phyloP scores from a whole-genome alignment of 2,797 vertebrate species.

The Heteromormyrus szaboi region DNA sequence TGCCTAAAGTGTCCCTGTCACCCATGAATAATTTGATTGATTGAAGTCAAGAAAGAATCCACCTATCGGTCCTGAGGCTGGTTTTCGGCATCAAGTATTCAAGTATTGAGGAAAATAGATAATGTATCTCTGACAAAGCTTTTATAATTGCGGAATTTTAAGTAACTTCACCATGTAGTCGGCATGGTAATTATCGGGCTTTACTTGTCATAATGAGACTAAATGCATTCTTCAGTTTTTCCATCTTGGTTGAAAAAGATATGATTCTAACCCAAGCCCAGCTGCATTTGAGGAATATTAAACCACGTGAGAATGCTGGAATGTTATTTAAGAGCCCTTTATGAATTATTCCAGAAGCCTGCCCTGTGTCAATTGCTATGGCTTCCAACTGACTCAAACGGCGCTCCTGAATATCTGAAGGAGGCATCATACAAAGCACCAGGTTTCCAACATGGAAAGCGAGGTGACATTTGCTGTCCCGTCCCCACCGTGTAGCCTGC shows the following conservation, averaged over 20 bases:
- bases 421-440: neutral
- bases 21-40: slow-evolving; percentile 14
- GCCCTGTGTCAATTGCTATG: neutral
- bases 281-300: neutral
- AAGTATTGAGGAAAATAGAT: neutral
- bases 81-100: neutral
- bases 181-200: neutral
- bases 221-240: neutral
- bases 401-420: slow-evolving; percentile 11
- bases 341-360: neutral
- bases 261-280: neutral
- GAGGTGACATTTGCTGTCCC: slow-evolving; percentile 58
- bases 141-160: neutral
- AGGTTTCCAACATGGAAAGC: slow-evolving; percentile 24
- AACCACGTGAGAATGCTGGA: too few species aligned
- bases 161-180: neutral
- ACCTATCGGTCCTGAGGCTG: slow-evolving; percentile 21
- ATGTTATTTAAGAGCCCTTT: neutral
- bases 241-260: neutral
- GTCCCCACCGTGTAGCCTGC: slow-evolving; percentile 9
- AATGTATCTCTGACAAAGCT: neutral
- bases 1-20: neutral
- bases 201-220: neutral
- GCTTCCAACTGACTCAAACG: neutral
- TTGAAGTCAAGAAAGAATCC: neutral